Evolutionary conservation across 2,113 vertebrate genomes (phyloP).

Genomic region (Oryzias melastigma): DNA sequence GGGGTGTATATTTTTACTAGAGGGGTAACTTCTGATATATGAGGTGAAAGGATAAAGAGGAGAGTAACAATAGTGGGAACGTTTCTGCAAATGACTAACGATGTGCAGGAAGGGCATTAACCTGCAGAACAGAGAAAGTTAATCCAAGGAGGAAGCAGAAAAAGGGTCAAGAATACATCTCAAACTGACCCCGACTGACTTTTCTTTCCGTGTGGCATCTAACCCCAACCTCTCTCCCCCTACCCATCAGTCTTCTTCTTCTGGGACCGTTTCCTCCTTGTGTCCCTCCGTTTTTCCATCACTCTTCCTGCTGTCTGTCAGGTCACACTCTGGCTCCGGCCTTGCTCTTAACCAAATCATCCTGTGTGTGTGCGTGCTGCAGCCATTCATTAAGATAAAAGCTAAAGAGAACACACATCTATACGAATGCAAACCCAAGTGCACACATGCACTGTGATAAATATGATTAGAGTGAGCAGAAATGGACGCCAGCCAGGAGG

Average conservation of each 20-base stretch:
- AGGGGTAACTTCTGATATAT: slow-evolving; percentile 36
- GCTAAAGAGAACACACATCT: slow-evolving; percentile 49
- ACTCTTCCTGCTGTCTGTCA: slow-evolving; percentile 63
- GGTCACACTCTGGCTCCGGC: slow-evolving; percentile 35
- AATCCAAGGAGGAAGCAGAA: slow-evolving; percentile 34
- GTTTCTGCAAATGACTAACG: slow-evolving; percentile 32
- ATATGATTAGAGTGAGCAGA: slow-evolving; percentile 27
- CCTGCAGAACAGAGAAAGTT: slow-evolving; percentile 45
- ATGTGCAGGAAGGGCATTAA: slow-evolving; percentile 42
- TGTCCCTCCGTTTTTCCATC: slow-evolving; percentile 29
- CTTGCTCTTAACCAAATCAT: slow-evolving; percentile 67
- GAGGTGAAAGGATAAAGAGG: slow-evolving; percentile 28
- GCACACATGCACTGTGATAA: slow-evolving; percentile 16
- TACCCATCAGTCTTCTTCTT: slow-evolving; percentile 35
- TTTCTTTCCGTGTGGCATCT: slow-evolving; percentile 28
- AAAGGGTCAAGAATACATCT: slow-evolving; percentile 17
- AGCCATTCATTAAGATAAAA: slow-evolving; percentile 77
- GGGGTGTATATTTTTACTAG: slow-evolving; percentile 56
- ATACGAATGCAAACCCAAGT: slow-evolving; percentile 9
- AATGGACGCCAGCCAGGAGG: slow-evolving; percentile 34
- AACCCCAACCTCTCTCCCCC: slow-evolving; percentile 39
- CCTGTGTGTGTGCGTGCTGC: slow-evolving; percentile 14
- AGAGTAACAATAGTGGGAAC: slow-evolving; percentile 20
- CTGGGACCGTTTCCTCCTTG: slow-evolving; percentile 23
- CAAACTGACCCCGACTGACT: slow-evolving; percentile 20